Conservation (phyloP, 23 tunicate species). For the Halocynthia aurantium region DNA sequence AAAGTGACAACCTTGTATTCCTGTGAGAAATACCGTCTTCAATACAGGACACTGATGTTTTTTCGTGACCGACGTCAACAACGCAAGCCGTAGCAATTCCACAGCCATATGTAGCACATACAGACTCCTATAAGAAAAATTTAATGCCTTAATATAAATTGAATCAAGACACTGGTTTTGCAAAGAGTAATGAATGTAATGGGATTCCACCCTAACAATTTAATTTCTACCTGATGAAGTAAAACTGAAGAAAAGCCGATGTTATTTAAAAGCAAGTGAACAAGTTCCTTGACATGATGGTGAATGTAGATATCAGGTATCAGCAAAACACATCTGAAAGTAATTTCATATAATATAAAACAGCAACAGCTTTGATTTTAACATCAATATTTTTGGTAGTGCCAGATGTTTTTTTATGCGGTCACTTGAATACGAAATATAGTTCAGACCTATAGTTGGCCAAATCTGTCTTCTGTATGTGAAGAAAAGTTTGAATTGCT, state of each 20-base stretch:
- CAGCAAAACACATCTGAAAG: constrained; percentile 43
- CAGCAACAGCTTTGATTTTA: background rate
- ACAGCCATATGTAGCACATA: constrained; percentile 88
- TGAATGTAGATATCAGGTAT: constrained; percentile 65
- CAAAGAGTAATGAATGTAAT: too few species aligned
- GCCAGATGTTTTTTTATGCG: too few species aligned
- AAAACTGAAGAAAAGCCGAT: constrained; percentile 44
- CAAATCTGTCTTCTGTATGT: constrained; percentile 34
- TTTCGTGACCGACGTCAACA: constrained; percentile 88
- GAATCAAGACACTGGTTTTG: too few species aligned
- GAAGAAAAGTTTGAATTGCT: constrained; percentile 52
- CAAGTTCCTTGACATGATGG: constrained; percentile 41
- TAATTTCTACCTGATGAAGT: constrained; percentile 47
- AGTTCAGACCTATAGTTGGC: constrained; percentile 35
- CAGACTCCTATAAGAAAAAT: constrained; percentile 45
- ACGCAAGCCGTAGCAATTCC: constrained; percentile 77
- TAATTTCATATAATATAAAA: background rate
- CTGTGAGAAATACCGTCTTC: constrained; percentile 74
- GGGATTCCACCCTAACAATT: too few species aligned
- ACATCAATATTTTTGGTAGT: too few species aligned
- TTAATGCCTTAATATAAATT: background rate
- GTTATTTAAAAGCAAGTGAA: constrained; percentile 35
- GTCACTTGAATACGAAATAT: background rate
- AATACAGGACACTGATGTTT: constrained; percentile 56
- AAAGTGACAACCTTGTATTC: constrained; percentile 41